These are phyloP conservation scores for Bufotes viridis DNA, from an alignment of 2,797 vertebrate genomes.

Conservation along the genomic window DNA sequence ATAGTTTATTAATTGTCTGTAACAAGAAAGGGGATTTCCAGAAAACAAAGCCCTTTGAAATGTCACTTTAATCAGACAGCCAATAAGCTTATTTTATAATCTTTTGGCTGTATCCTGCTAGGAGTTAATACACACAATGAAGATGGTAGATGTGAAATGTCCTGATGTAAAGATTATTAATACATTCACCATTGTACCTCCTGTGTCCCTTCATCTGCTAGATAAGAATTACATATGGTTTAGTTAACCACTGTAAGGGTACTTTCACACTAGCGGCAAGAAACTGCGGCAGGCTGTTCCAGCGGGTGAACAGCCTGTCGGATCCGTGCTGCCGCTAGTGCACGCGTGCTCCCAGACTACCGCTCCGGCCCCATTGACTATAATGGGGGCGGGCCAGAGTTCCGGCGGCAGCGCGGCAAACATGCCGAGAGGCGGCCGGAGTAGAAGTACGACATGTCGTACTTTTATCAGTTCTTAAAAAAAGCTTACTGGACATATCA, in stretches of 20 bases:
- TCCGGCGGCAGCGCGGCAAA: too few species aligned
- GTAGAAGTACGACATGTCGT: too few species aligned
- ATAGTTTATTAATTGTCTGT: conserved; percentile 9
- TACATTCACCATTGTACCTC: background rate
- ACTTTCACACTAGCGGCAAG: too few species aligned
- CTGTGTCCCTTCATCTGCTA: background rate
- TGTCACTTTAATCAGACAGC: background rate
- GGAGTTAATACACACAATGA: background rate
- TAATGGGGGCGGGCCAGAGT: too few species aligned
- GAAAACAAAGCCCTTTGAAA: conserved; percentile 39
- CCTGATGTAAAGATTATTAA: background rate
- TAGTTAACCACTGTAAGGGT: background rate
- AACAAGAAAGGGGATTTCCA: conserved; percentile 22
- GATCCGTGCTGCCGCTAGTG: too few species aligned
- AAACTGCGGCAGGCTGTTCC: too few species aligned
- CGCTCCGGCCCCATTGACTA: too few species aligned
- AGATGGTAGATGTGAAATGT: background rate
- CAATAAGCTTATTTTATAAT: conserved; percentile 14
- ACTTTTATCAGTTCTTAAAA: too few species aligned
- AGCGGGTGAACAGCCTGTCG: too few species aligned
- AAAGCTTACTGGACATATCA: too few species aligned
- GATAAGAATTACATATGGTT: background rate
- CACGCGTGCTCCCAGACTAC: too few species aligned
- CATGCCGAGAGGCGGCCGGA: too few species aligned
- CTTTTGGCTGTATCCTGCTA: background rate